These are phyloP conservation scores for Malaclemys terrapin DNA, from an alignment of 2,113 vertebrate species.

Conservation along the genomic window DNA sequence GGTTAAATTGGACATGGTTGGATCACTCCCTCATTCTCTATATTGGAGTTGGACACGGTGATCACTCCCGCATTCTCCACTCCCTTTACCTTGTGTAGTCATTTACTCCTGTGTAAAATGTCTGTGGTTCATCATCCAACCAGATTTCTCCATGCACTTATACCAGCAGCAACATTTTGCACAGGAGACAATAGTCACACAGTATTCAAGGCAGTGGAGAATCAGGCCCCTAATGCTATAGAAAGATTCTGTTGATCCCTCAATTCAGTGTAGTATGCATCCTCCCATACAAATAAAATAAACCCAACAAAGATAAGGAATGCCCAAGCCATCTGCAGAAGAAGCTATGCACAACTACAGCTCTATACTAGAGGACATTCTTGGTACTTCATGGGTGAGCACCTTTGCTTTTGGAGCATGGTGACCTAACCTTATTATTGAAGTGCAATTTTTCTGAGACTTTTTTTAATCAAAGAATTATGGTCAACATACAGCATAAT, in stretches of 20 bases:
- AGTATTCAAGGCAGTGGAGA: neutral
- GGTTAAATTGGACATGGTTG: neutral
- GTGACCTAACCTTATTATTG: neutral
- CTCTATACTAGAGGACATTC: rapidly evolving
- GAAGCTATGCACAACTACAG: rapidly evolving
- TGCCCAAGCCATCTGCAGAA: neutral
- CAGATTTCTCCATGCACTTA: neutral
- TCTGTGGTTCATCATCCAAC: neutral
- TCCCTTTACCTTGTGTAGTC: neutral
- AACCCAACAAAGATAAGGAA: neutral
- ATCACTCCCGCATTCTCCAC: neutral
- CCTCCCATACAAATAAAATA: neutral
- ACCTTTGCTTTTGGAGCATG: neutral
- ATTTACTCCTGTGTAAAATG: neutral
- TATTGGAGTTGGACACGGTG: no score
- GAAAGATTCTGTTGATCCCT: constrained; percentile 3
- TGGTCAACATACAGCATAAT: neutral
- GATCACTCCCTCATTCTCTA: neutral
- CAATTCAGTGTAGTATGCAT: constrained; percentile 13
- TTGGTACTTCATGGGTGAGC: neutral
- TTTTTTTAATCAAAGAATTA: neutral
- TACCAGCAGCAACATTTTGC: neutral
- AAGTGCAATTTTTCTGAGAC: neutral
- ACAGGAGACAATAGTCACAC: neutral
- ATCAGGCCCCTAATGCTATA: rapidly evolving